phyloP scores from a whole-genome alignment of 2,113 vertebrate genomes.

The Sinocyclocheilus grahami region DNA sequence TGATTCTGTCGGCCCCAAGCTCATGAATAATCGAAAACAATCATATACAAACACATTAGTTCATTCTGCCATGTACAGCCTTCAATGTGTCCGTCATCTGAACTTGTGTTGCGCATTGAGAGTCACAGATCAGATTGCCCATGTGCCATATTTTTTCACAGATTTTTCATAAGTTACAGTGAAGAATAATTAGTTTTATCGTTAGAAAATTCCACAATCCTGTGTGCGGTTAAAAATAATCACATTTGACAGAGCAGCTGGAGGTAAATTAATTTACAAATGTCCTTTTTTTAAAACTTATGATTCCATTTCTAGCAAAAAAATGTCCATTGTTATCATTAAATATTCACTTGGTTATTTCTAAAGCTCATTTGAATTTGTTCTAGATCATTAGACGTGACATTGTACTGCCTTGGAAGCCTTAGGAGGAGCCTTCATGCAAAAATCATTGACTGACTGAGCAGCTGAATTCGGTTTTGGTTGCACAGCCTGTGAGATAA shows the following conservation, averaged over 20 bases:
- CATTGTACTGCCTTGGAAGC: neutral
- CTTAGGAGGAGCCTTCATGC: neutral
- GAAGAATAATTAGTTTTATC: too few relatives aligned
- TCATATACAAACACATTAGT: slow-evolving; percentile 41
- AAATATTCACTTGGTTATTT: slow-evolving; percentile 4
- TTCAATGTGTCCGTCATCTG: slow-evolving; percentile 23
- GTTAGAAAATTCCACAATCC: too few relatives aligned
- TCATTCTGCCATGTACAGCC: slow-evolving; percentile 8
- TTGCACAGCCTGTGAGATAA: neutral
- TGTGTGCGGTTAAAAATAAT: neutral
- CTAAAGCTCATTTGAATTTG: neutral
- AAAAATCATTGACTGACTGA: neutral
- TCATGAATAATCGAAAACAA: slow-evolving; percentile 29
- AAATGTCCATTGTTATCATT: neutral
- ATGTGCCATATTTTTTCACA: too few relatives aligned
- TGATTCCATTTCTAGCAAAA: neutral
- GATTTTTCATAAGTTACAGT: too few relatives aligned
- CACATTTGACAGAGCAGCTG: neutral
- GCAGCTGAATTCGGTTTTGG: neutral
- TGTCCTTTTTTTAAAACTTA: neutral
- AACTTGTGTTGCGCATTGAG: neutral
- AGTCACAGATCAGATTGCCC: neutral
- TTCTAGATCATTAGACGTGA: neutral
- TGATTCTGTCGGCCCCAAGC: slow-evolving; percentile 8
- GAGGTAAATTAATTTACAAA: neutral